Percentiles rank a stretch among this genome's conserved stretches.
These are phyloP conservation scores for Synanthedon tipuliformis DNA, from an alignment of 2,888 invertebrate genomes.

Conservation along the genomic window DNA sequence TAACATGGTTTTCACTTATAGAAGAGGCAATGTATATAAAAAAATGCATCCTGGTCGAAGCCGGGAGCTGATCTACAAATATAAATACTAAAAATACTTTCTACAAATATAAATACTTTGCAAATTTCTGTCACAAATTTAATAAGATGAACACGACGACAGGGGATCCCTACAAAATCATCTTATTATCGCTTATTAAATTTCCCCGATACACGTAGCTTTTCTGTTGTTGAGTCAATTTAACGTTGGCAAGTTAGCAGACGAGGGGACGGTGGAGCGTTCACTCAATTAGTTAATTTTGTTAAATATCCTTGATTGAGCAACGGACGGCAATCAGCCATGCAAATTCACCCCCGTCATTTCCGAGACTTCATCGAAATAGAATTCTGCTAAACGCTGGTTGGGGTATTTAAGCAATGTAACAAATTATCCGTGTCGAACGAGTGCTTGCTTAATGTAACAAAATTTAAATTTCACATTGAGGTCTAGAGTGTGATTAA, in stretches of 20 bases:
- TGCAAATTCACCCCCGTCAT: conserved; percentile 56
- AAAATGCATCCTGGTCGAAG: too few species aligned
- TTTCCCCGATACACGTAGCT: conserved; percentile 44
- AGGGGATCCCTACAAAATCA: conserved; percentile 25
- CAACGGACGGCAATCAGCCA: conserved; percentile 68
- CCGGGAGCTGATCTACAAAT: too few species aligned
- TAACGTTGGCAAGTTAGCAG: conserved; percentile 26
- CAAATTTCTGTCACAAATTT: too few species aligned
- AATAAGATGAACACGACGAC: conserved; percentile 5
- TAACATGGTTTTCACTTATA: too few species aligned
- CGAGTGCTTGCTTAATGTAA: conserved; percentile 7
- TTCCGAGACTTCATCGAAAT: conserved; percentile 29
- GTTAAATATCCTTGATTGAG: conserved; percentile 70
- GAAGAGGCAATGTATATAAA: too few species aligned
- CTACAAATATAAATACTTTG: too few species aligned
- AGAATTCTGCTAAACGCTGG: conserved; percentile 32
- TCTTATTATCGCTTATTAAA: conserved; percentile 49
- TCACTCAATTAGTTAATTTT: conserved; percentile 69
- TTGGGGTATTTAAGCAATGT: conserved; percentile 11
- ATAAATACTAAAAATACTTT: too few species aligned
- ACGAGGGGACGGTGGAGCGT: conserved; percentile 35
- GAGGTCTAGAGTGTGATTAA: neutral
- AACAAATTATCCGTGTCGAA: conserved; percentile 23
- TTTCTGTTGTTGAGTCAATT: conserved; percentile 47
- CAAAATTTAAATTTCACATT: neutral